A percentile compares a stretch with the other conserved stretches of the same genome.
These are phyloP conservation scores for Bathynomus jamesi DNA, from an alignment of 1,140 invertebrate genomes.

Conservation along the genomic window DNA sequence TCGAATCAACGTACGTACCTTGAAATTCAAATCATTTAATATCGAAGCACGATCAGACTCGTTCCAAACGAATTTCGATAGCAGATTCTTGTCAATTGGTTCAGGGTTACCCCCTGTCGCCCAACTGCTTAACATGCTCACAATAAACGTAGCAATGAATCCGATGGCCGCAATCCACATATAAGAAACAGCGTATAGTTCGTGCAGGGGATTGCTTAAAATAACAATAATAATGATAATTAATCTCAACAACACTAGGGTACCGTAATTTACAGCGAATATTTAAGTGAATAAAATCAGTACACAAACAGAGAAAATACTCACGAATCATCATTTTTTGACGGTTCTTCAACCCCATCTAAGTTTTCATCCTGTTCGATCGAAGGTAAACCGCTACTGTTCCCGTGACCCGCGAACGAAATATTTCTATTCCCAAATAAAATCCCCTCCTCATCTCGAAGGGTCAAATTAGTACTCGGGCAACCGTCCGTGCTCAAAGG, in stretches of 20 bases:
- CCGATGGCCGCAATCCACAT: conserved; percentile 74
- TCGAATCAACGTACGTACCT: no score
- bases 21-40: no score
- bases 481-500: conserved; percentile 48
- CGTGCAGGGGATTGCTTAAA: conserved; percentile 19
- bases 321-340: background rate
- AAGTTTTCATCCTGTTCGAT: background rate
- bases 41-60: no score
- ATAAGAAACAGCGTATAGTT: conserved; percentile 71
- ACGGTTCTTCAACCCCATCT: background rate
- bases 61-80: background rate
- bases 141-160: conserved; percentile 54
- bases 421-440: conserved; percentile 4
- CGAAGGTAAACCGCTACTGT: background rate
- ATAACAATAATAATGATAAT: background rate
- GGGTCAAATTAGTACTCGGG: background rate
- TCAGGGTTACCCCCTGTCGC: background rate
- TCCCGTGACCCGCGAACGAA: background rate
- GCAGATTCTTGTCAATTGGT: background rate
- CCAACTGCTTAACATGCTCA: conserved; percentile 48
- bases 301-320: background rate
- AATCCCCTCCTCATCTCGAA: background rate
- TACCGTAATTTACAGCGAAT: background rate
- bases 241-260: background rate
- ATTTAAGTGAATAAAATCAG: background rate